Percentiles rank a stretch among this genome's conserved stretches.
phyloP scores from a whole-genome alignment of 2,113 vertebrate species.

The Tragelaphus strepsiceros region DNA sequence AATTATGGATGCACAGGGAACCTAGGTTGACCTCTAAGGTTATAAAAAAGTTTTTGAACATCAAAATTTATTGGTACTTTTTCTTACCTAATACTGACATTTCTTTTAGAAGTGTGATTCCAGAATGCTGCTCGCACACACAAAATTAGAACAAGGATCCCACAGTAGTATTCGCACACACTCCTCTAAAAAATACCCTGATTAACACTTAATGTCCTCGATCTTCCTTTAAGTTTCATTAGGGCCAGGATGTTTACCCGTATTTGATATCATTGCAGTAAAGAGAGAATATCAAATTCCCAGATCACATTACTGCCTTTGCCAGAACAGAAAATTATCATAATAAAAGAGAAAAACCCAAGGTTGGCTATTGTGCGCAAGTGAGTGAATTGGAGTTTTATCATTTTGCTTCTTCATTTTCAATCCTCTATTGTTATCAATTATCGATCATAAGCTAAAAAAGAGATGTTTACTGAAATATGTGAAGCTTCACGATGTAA shows the following conservation, averaged over 20 bases:
- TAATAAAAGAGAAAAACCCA: not conserved
- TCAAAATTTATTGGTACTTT: not conserved
- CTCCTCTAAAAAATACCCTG: not conserved
- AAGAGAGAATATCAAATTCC: not conserved
- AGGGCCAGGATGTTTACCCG: not conserved
- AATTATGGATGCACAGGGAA: not conserved
- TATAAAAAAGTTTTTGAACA: not conserved
- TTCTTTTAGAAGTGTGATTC: not conserved
- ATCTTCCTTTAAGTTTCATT: not conserved
- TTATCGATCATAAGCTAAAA: constrained; percentile 40
- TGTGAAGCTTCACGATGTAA: constrained; percentile 23
- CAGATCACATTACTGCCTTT: not conserved
- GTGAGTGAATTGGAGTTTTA: not conserved
- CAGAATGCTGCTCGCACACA: not conserved
- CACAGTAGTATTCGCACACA: not conserved
- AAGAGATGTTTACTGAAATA: constrained; percentile 41
- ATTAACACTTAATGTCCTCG: not conserved
- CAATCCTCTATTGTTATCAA: constrained; percentile 2
- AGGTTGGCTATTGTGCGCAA: not conserved
- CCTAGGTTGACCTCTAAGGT: not conserved
- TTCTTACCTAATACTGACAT: not conserved
- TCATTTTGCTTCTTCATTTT: constrained; percentile 25
- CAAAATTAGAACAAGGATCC: not conserved
- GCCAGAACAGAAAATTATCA: not conserved
- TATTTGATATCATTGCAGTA: not conserved